Evolutionary conservation across 2,113 vertebrate species (phyloP), one percentile per base, ranked within the genome.

Genomic region (Nesogale talazaci): DNA sequence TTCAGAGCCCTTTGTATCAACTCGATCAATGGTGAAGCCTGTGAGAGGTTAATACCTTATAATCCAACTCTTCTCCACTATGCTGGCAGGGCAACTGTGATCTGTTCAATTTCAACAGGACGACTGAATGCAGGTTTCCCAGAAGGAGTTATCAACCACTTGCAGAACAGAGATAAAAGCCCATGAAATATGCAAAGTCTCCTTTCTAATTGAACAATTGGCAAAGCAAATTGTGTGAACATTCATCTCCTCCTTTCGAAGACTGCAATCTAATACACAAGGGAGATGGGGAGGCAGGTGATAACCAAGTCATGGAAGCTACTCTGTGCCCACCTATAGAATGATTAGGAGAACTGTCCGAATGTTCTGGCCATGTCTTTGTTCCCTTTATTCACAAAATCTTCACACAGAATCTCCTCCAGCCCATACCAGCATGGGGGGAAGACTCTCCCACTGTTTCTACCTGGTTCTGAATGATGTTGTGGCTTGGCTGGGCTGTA

Each of bases 141-240:
- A 27, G 40, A 94, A 94, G 83, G 70, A 88, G 31, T 91, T 92
- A 89, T 31, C 59, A 67, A 72, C 31, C 86, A 27, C 91, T 31
- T 96, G 97, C 83, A 84, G 72, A 95, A 20, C 15, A n/a, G 23
- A 93, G 79, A 88, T 92, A 94, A 91, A 31, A 86, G 59, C 20
- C 83, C 52, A 14, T 89, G 67, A 93, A 97, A 88, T 67, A 92
- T 90, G 86, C 90, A 94, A 81, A 93, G 23, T 1, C 74, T 57
- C 40, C 52, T 94, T 95, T 85, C 81, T 94, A 93, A 88, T 91
- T 94, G 93, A 95, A 94, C n/a, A 92, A 92, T 74, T 75, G 36
- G 40, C 67, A 70, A 82, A 93, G 84, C 14, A 77, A 83, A 89
- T 76, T 94, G 80, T 89, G 61, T 89, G 84, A 93, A 85, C 92